Conservation (phyloP, 2,113 vertebrate genomes). For the Platycercus adscitus region DNA sequence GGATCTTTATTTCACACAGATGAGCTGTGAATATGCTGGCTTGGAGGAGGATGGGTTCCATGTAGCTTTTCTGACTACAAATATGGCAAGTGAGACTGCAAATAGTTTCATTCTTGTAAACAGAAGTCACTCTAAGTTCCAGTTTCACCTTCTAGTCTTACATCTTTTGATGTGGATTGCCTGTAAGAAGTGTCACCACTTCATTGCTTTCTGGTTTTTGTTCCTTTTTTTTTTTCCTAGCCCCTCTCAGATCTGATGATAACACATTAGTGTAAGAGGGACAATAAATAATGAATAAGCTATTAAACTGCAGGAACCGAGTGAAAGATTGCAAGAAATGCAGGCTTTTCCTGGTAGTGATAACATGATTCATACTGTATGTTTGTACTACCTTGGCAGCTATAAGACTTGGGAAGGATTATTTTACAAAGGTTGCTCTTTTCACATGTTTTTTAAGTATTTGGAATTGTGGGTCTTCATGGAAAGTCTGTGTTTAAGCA, state of each 20-base stretch:
- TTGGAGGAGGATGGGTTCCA: neutral
- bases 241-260: neutral
- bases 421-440: neutral
- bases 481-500: neutral
- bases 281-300: neutral
- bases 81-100: neutral
- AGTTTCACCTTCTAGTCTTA: neutral
- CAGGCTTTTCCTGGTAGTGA: neutral
- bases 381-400: neutral
- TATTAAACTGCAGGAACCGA: neutral
- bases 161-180: neutral
- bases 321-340: neutral
- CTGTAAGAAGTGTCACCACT: neutral
- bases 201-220: neutral
- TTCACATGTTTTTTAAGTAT: neutral
- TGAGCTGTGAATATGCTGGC: neutral
- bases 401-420: neutral
- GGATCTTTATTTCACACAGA: slow-evolving; percentile 30
- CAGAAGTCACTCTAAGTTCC: neutral
- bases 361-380: neutral
- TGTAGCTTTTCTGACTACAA: neutral
- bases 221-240: neutral
- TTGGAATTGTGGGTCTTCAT: neutral
- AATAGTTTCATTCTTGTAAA: slow-evolving; percentile 1
- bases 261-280: neutral